These are phyloP conservation scores for Platygyra sinensis DNA, from an alignment of 64 coral and sea anemone genomes.

Conservation along the genomic window DNA sequence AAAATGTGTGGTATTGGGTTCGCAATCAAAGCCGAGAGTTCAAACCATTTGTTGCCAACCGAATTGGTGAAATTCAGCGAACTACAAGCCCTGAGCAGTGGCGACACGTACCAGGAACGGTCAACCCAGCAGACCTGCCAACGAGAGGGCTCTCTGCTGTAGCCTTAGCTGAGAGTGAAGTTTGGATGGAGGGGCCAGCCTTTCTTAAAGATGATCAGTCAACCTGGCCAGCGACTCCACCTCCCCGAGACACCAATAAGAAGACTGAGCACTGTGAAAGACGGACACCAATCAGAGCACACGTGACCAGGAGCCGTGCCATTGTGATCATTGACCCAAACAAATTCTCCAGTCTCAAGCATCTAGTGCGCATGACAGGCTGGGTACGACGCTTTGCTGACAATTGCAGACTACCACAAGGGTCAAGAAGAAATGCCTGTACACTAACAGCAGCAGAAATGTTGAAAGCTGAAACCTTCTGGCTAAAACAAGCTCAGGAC, in stretches of 20 bases:
- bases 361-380: conserved; percentile 52
- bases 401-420: conserved; percentile 48
- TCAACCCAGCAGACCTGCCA: conserved; percentile 48
- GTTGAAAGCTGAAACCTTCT: conserved; percentile 29
- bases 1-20: conserved; percentile 41
- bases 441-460: conserved; percentile 12
- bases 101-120: conserved; percentile 27
- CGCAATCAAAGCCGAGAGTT: conserved; percentile 26
- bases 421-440: not conserved
- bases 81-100: conserved; percentile 27
- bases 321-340: conserved; percentile 5
- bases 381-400: conserved; percentile 54
- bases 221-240: conserved; percentile 20
- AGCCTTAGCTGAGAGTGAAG: conserved; percentile 27
- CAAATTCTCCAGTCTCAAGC: conserved; percentile 38
- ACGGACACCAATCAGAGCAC: not conserved
- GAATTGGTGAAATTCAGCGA: conserved; percentile 43
- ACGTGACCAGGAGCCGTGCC: not conserved
- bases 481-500: conserved; percentile 58
- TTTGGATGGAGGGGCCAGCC: conserved; percentile 34
- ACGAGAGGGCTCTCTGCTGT: conserved; percentile 30
- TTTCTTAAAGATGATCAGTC: conserved; percentile 32
- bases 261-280: conserved; percentile 5
- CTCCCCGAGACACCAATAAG: conserved; percentile 2
- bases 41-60: conserved; percentile 71